Evolutionary conservation across 2,888 invertebrate genomes (phyloP), one percentile per base, ranked within the genome.

Genomic region (Cephus rjabovi): DNA sequence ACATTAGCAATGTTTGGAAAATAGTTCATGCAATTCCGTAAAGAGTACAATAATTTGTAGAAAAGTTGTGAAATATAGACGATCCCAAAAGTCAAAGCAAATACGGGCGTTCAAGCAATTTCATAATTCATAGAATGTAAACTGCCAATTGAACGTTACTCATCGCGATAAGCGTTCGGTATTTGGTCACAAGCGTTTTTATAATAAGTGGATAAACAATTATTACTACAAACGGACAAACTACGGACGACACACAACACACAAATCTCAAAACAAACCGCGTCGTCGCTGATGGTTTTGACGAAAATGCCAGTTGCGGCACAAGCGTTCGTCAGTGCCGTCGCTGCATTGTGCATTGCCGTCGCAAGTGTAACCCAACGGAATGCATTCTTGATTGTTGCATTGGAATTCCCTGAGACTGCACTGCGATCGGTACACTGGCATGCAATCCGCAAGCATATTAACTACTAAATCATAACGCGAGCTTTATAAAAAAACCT

Each of bases 241-340:
- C 81, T 82, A 79, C 34, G 78, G 93, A 93, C 79, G 87, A 83
- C 76, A 93, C 92, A 82, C 92, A 86, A 89, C 84, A 88, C 87
- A 88, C 86, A 90, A 85, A 87, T 88, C 84, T 86, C 89, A 90
- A 87, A 91, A 90, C 90, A 90, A 91, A 91, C 90, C 91, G 87
- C 89, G 87, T 91, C 86, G 87, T 85, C 87, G 86, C 76, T 88
- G 90, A 83, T 89, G 89, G 87, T 85, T 88, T 85, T 86, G 87
- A 78, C 86, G 89, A 84, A 93, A 93, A 87, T 92, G 91, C 89
- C 92, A 90, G 88, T 91, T 91, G 89, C 93, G 89, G 91, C 94
- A 94, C 91, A 93, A 92, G 85, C 92, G 91, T 91, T 95, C 95
- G 90, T 95, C 95, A 86, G 94, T 94, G 88, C 92, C 90, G 90